A percentile compares a stretch with the other conserved stretches of the same genome.
Conservation (phyloP, 2,113 vertebrate genomes). For the Festucalex cinctus region DNA sequence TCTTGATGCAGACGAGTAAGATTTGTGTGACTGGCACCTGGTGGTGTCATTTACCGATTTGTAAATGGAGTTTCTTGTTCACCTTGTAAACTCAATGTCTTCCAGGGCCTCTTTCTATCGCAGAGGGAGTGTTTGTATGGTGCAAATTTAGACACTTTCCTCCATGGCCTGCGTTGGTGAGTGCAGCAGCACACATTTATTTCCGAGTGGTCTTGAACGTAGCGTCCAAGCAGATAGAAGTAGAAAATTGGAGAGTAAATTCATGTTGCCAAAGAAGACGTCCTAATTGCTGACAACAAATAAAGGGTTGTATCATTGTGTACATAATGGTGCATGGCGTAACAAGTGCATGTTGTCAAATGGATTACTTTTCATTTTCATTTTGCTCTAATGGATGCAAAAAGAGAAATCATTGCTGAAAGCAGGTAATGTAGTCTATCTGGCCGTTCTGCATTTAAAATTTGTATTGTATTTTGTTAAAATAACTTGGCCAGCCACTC, state of each 20-base stretch:
- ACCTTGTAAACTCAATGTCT: slow-evolving; percentile 1
- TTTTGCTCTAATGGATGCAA: background rate
- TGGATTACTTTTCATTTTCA: background rate
- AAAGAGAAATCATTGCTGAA: too few relatives aligned
- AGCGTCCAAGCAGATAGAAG: too few relatives aligned
- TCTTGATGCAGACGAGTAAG: slow-evolving; percentile 46
- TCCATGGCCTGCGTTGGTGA: slow-evolving; percentile 74
- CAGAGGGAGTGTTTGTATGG: slow-evolving; percentile 72
- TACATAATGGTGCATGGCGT: too few relatives aligned
- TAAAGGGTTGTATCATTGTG: too few relatives aligned
- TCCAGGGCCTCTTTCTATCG: slow-evolving; percentile 63
- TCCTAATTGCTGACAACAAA: too few relatives aligned
- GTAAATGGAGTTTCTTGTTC: background rate
- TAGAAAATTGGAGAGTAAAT: too few relatives aligned
- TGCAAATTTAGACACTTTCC: slow-evolving; percentile 68
- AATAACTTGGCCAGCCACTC: background rate
- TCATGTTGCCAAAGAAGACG: too few relatives aligned
- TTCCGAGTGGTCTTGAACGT: too few relatives aligned
- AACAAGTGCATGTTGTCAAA: too few relatives aligned
- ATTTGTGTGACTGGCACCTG: background rate
- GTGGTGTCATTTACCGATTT: background rate
- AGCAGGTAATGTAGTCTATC: background rate
- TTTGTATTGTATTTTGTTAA: background rate
- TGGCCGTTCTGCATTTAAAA: background rate
- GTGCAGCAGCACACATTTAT: slow-evolving; percentile 2